Evolutionary conservation across 2,113 vertebrate genomes (phyloP).

Genomic region (Regulus satrapa): DNA sequence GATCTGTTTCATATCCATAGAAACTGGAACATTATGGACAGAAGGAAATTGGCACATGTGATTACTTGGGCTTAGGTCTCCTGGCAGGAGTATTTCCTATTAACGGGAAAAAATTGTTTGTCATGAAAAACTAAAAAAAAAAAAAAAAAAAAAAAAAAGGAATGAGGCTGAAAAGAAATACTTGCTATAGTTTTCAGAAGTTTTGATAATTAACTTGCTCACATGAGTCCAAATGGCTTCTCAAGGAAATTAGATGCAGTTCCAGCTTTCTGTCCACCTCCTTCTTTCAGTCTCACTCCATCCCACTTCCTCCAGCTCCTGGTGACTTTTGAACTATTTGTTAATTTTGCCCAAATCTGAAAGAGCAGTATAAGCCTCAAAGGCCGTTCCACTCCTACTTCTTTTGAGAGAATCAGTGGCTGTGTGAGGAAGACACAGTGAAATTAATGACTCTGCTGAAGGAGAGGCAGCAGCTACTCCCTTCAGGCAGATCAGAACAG

Average conservation of each 20-base stretch:
- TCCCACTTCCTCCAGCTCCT: neutral
- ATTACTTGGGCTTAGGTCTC: neutral
- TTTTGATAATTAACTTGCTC: neutral
- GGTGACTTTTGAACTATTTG: neutral
- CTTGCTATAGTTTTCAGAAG: neutral
- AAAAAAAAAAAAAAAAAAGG: neutral
- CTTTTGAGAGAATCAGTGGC: neutral
- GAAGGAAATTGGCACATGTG: neutral
- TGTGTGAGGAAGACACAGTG: neutral
- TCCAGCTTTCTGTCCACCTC: neutral
- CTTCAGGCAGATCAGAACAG: neutral
- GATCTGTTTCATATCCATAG: conserved; percentile 21
- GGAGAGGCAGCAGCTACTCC: neutral
- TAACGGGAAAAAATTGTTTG: neutral
- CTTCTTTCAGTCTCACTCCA: neutral
- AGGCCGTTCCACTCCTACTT: neutral
- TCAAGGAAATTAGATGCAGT: neutral
- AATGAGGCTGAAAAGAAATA: neutral
- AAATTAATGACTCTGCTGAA: neutral
- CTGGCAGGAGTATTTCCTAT: neutral
- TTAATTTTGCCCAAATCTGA: neutral
- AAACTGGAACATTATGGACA: neutral
- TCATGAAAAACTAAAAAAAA: neutral
- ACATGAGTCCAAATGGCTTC: neutral
- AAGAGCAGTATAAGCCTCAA: neutral